A percentile compares a stretch with the other conserved stretches of the same genome.
These are phyloP conservation scores for Eurytemora carolleeae DNA, from an alignment of 1,140 invertebrate genomes.

Conservation along the genomic window DNA sequence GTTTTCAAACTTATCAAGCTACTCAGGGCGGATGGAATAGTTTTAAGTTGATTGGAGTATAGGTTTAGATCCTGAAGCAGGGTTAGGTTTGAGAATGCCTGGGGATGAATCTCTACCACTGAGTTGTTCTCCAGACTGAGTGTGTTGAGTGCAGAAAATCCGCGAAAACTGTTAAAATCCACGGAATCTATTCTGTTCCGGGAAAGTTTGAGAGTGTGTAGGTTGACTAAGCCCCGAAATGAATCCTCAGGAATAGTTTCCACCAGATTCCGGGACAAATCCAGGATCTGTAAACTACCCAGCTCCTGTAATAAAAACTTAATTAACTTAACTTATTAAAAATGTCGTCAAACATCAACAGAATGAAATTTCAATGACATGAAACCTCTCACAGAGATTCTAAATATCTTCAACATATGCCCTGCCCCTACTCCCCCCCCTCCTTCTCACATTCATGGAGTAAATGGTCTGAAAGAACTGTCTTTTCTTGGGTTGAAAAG, in stretches of 20 bases:
- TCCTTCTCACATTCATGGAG: too few species aligned
- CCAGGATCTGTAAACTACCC: conserved; percentile 20
- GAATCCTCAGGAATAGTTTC: conserved; percentile 40
- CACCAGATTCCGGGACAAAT: conserved; percentile 21
- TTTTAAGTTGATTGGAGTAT: conserved; percentile 54
- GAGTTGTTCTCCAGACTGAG: conserved; percentile 56
- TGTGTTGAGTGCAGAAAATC: conserved; percentile 42
- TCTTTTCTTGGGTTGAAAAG: too few species aligned
- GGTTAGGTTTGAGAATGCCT: conserved; percentile 52
- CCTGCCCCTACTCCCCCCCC: too few species aligned
- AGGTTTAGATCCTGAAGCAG: conserved; percentile 63
- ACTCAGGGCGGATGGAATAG: conserved; percentile 52
- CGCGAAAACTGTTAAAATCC: neutral
- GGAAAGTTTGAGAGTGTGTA: neutral
- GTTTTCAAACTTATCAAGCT: conserved; percentile 58
- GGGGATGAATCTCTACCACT: conserved; percentile 50
- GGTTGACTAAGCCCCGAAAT: conserved; percentile 22
- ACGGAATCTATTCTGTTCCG: neutral
- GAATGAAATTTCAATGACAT: too few species aligned
- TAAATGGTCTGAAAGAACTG: too few species aligned
- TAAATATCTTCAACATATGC: too few species aligned
- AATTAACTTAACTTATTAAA: too few species aligned
- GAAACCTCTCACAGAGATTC: too few species aligned
- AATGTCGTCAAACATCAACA: too few species aligned
- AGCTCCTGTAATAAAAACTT: conserved; percentile 21